A percentile compares a stretch with the other conserved stretches of the same genome.
Evolutionary conservation across 2,113 vertebrate genomes (phyloP).

Genomic region (Axis porcinus): DNA sequence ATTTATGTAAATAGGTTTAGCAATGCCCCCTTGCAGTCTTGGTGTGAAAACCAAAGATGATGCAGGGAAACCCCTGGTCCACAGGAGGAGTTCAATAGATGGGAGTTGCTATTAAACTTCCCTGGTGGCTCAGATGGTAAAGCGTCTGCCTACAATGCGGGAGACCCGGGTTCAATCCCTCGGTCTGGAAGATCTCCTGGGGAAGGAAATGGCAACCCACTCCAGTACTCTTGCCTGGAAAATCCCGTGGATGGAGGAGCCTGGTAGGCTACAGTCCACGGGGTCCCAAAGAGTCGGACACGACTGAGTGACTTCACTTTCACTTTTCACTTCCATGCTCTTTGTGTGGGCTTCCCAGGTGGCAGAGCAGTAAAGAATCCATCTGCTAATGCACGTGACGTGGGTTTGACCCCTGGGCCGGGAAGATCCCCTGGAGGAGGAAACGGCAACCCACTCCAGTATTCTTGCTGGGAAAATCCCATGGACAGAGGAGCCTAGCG

Average conservation of each 20-base stretch:
- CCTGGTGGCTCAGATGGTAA: no score
- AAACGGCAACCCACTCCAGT: neutral
- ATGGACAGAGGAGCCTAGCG: neutral
- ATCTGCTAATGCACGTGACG: neutral
- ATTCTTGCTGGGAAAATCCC: neutral
- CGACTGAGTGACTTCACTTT: no score
- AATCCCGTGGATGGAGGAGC: no score
- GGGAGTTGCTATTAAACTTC: neutral
- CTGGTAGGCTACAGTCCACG: no score
- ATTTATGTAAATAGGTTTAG: neutral
- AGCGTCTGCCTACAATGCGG: no score
- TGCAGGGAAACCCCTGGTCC: neutral
- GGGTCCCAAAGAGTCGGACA: no score
- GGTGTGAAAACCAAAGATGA: neutral
- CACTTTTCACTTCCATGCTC: no score
- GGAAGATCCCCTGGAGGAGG: neutral
- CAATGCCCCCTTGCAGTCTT: neutral
- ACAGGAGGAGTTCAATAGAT: neutral
- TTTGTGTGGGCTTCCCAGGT: neutral
- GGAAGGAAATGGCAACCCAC: no score
- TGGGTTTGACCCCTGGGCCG: neutral
- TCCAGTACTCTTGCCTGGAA: no score
- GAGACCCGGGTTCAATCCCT: no score
- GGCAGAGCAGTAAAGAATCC: neutral
- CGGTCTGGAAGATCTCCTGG: no score